Evolutionary conservation across 2,888 invertebrate genomes (phyloP).

Genomic region (Caenorhabditis sp.): DNA sequence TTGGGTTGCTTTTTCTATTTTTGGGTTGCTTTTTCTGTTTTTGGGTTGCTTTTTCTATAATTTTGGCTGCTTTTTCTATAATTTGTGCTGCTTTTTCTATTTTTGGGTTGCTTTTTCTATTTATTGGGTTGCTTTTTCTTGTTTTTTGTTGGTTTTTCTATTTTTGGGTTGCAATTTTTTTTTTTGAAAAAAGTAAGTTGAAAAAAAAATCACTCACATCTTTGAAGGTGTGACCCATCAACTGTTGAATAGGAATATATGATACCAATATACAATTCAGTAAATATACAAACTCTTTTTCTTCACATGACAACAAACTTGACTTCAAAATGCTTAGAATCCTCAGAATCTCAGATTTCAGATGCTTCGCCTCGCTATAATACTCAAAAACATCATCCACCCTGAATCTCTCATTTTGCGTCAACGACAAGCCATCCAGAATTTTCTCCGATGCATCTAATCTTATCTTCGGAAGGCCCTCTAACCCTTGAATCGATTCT

Average conservation of each 20-base stretch:
- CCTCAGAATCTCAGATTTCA: conserved; percentile 10
- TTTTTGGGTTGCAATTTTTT: too few relatives aligned
- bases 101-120: too few relatives aligned
- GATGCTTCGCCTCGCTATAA: conserved; percentile 15
- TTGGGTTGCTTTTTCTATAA: too few relatives aligned
- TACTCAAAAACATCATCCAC: conserved; percentile 14
- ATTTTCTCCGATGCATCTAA: conserved; percentile 1
- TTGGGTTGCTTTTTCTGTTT: too few relatives aligned
- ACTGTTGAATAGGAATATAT: conserved; percentile 9
- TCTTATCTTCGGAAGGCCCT: conserved; percentile 11
- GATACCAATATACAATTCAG: conserved; percentile 14
- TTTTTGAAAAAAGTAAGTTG: neutral
- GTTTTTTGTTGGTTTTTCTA: too few relatives aligned
- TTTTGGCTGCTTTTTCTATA: too few relatives aligned
- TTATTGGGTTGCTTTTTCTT: too few relatives aligned
- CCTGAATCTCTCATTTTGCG: neutral
- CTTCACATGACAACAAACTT: neutral
- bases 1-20: too few relatives aligned
- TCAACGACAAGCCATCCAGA: neutral
- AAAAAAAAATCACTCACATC: neutral
- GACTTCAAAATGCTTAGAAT: neutral
- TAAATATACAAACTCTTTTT: conserved; percentile 18
- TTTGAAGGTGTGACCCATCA: conserved; percentile 13
- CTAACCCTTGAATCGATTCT: neutral
- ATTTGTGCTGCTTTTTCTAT: too few relatives aligned